Evolutionary conservation across 2,888 invertebrate genomes (phyloP).

Genomic region (Dendrolimus houi): DNA sequence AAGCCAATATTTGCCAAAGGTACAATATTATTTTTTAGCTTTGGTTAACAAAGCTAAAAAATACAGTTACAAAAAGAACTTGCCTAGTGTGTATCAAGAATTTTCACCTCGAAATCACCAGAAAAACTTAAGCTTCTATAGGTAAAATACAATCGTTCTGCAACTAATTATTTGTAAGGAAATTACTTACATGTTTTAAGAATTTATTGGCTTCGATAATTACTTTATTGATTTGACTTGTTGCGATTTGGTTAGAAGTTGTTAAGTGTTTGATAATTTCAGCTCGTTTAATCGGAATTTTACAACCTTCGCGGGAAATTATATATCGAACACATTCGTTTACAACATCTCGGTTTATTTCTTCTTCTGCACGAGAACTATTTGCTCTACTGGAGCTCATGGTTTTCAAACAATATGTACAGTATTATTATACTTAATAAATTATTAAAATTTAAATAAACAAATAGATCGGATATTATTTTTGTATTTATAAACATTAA

Average conservation of each 20-base stretch:
- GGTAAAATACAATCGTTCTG: too few relatives aligned
- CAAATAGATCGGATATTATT: too few relatives aligned
- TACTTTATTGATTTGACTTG: conserved; percentile 31
- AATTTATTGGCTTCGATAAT: conserved; percentile 41
- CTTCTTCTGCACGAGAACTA: conserved; percentile 15
- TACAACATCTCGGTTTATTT: conserved; percentile 28
- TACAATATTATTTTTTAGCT: too few relatives aligned
- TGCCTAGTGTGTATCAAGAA: too few relatives aligned
- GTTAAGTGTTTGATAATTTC: conserved; percentile 50
- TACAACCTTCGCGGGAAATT: conserved; percentile 53
- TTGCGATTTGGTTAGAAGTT: conserved; percentile 30
- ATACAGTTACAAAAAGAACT: too few relatives aligned
- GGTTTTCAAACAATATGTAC: not conserved
- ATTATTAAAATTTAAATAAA: not conserved
- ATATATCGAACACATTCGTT: conserved; percentile 56
- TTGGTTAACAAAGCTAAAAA: too few relatives aligned
- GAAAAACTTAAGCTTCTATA: too few relatives aligned
- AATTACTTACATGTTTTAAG: conserved; percentile 38
- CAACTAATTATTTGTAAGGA: not conserved
- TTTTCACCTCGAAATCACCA: too few relatives aligned
- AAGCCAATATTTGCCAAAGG: too few relatives aligned
- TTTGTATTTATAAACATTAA: too few relatives aligned
- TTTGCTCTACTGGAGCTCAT: conserved; percentile 35
- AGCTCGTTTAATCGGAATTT: conserved; percentile 49
- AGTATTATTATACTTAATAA: not conserved